These are phyloP conservation scores for Drosophila tripunctata DNA, from an alignment of 2,888 invertebrate genomes.

Conservation along the genomic window DNA sequence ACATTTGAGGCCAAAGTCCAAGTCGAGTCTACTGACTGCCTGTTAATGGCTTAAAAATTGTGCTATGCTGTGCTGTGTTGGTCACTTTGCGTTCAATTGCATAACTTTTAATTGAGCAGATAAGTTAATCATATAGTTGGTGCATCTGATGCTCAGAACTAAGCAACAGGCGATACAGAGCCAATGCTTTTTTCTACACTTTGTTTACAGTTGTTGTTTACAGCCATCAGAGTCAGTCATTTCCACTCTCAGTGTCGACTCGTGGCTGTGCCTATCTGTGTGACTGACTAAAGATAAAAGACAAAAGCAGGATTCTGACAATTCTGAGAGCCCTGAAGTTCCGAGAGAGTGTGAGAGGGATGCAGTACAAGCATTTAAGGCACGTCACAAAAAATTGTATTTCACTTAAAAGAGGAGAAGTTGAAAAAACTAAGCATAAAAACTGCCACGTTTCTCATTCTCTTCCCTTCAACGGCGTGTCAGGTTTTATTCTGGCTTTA, in stretches of 20 bases:
- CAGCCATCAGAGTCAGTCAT: neutral
- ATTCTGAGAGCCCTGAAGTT: slow-evolving; percentile 6
- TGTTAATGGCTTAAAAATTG: slow-evolving; percentile 14
- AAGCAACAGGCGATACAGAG: slow-evolving; percentile 10
- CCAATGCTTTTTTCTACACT: slow-evolving; percentile 7
- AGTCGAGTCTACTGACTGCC: slow-evolving; percentile 8
- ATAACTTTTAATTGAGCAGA: slow-evolving; percentile 56
- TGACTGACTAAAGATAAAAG: slow-evolving; percentile 9
- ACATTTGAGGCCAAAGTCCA: slow-evolving; percentile 18
- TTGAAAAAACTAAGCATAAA: neutral
- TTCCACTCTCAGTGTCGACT: neutral
- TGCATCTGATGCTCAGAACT: slow-evolving; percentile 3
- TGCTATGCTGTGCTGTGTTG: slow-evolving; percentile 17
- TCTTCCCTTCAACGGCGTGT: slow-evolving; percentile 38
- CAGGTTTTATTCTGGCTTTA: slow-evolving; percentile 65
- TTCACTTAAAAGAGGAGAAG: slow-evolving; percentile 40
- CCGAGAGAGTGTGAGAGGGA: slow-evolving; percentile 12
- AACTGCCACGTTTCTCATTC: slow-evolving; percentile 5
- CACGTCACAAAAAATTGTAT: slow-evolving; percentile 64
- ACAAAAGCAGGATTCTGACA: slow-evolving; percentile 21
- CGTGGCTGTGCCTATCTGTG: neutral
- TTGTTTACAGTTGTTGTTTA: slow-evolving; percentile 21
- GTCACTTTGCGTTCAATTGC: slow-evolving; percentile 39
- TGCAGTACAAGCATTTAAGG: slow-evolving; percentile 52
- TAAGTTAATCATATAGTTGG: slow-evolving; percentile 33